phyloP scores from a whole-genome alignment of 64 coral and sea anemone species.

The Montipora sp. region DNA sequence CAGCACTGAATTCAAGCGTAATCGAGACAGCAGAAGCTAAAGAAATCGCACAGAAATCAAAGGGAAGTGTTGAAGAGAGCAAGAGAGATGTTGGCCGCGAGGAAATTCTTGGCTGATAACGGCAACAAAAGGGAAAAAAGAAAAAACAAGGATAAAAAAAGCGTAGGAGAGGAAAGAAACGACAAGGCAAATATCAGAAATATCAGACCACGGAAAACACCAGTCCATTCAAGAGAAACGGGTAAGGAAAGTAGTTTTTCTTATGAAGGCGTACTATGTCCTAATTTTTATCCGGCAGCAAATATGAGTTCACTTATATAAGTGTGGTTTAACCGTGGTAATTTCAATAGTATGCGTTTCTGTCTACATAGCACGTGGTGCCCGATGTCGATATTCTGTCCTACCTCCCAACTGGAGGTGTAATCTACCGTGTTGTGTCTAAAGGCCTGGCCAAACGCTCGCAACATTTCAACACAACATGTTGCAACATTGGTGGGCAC shows the following conservation, averaged over 20 bases:
- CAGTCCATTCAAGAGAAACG: background rate
- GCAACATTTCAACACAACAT: no score
- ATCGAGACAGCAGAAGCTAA: background rate
- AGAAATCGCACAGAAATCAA: background rate
- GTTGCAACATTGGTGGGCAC: no score
- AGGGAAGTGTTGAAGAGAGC: slow-evolving; percentile 41
- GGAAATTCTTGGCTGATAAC: slow-evolving; percentile 49
- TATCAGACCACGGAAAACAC: background rate
- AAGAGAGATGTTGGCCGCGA: slow-evolving; percentile 67
- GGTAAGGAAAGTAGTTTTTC: background rate
- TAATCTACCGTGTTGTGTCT: no score
- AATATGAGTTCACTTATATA: no score
- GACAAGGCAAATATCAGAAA: background rate
- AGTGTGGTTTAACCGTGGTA: no score
- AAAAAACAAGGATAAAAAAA: slow-evolving; percentile 39
- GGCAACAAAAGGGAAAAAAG: slow-evolving; percentile 22
- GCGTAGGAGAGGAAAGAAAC: background rate
- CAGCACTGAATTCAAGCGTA: background rate
- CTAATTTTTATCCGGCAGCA: no score
- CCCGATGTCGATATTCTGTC: no score
- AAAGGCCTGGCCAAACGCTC: no score
- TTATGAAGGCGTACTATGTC: no score
- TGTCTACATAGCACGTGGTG: no score
- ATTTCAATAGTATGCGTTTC: no score
- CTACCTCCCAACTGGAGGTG: no score